A percentile compares a stretch with the other conserved stretches of the same genome.
phyloP scores from a whole-genome alignment of 2,113 vertebrate species.

The mouse (Mus musculus) region GRCm39 chr6:144599001-144599500 shows the following conservation, averaged over 20 bases:
- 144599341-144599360: neutral
- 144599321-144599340: neutral
- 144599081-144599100: too few species aligned
- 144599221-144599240: slow-evolving; percentile 8
- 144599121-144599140: neutral
- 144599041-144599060: too few species aligned
- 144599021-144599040: neutral
- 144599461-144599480: neutral
- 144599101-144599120: neutral
- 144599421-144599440: neutral
- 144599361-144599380: neutral
- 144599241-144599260: neutral
- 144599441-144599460: neutral
- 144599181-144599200: neutral
- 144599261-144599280: neutral
- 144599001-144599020: neutral
- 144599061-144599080: too few species aligned
- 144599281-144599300: neutral
- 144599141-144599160: neutral
- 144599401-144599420: neutral
- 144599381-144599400: neutral
- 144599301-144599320: neutral
- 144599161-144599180: neutral
- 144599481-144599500: neutral
- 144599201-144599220: neutral